Evolutionary conservation across 2,888 invertebrate species (phyloP).

Genomic region (Philereme transversata): DNA sequence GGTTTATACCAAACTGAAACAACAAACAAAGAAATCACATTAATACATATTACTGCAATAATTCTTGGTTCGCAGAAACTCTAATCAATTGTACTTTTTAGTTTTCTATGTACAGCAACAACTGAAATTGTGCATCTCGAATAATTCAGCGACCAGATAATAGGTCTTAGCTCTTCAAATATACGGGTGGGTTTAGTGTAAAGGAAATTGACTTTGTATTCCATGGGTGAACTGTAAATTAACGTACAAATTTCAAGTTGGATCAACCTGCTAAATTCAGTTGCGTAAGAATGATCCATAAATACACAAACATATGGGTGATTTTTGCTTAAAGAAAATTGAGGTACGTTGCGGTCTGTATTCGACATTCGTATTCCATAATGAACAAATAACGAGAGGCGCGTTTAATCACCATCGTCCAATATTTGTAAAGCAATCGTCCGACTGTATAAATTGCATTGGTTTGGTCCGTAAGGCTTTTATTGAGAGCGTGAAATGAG

Average conservation of each 20-base stretch:
- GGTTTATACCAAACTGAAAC: background rate
- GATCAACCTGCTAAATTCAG: background rate
- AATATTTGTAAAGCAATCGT: slow-evolving; percentile 71
- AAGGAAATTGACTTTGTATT: background rate
- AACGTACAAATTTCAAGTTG: background rate
- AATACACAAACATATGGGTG: background rate
- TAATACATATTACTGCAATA: slow-evolving; percentile 6
- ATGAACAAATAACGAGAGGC: slow-evolving; percentile 52
- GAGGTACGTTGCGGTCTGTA: slow-evolving; percentile 12
- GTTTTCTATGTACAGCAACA: slow-evolving; percentile 5
- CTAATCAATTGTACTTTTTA: slow-evolving; percentile 20
- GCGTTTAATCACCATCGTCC: slow-evolving; percentile 56
- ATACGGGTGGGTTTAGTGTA: slow-evolving; percentile 8
- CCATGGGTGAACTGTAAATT: background rate
- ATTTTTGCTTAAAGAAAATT: background rate
- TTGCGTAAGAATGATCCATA: background rate
- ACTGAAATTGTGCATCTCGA: background rate
- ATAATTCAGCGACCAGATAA: background rate
- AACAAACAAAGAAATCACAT: slow-evolving; percentile 15
- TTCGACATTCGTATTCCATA: slow-evolving; percentile 31
- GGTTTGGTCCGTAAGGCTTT: slow-evolving; percentile 13
- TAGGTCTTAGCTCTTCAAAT: background rate
- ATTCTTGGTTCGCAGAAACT: slow-evolving; percentile 14
- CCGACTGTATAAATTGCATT: slow-evolving; percentile 44
- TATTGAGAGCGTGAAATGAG: slow-evolving; percentile 4